A percentile compares a stretch with the other conserved stretches of the same genome.
Evolutionary conservation across 2,113 vertebrate species (phyloP).

Genomic region (Macrotis lagotis): DNA sequence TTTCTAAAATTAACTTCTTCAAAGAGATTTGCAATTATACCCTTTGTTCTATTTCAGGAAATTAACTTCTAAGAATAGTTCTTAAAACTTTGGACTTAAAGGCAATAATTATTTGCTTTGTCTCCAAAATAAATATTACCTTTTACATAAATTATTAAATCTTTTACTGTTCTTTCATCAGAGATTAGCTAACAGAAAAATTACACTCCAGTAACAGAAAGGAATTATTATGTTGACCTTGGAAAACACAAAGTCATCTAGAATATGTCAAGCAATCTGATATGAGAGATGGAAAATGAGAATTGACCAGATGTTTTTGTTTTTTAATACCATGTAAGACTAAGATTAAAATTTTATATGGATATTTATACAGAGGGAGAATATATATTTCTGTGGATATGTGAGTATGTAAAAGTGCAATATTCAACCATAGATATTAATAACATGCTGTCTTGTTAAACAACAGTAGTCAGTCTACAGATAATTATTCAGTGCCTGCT

Average conservation of each 20-base stretch:
- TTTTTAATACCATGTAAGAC: not conserved
- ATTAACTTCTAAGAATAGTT: not conserved
- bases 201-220: not conserved
- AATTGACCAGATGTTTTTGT: not conserved
- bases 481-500: not conserved
- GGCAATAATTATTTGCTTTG: not conserved
- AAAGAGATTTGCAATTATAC: not conserved
- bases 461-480: not conserved
- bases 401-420: not conserved
- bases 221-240: not conserved
- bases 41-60: constrained; percentile 6
- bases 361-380: not conserved
- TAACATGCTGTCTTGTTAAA: not conserved
- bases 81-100: not conserved
- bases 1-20: not conserved
- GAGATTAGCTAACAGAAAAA: constrained; percentile 7
- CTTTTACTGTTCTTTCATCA: constrained; percentile 14
- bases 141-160: not conserved
- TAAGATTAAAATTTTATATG: not conserved
- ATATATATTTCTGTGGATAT: not conserved
- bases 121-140: not conserved
- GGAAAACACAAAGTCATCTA: constrained; percentile 1
- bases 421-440: not conserved
- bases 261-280: not conserved
- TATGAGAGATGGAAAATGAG: not conserved